A percentile compares a stretch with the other conserved stretches of the same genome.
These are phyloP conservation scores for Diglossa brunneiventris DNA, from an alignment of 2,113 vertebrate genomes.

Conservation along the genomic window DNA sequence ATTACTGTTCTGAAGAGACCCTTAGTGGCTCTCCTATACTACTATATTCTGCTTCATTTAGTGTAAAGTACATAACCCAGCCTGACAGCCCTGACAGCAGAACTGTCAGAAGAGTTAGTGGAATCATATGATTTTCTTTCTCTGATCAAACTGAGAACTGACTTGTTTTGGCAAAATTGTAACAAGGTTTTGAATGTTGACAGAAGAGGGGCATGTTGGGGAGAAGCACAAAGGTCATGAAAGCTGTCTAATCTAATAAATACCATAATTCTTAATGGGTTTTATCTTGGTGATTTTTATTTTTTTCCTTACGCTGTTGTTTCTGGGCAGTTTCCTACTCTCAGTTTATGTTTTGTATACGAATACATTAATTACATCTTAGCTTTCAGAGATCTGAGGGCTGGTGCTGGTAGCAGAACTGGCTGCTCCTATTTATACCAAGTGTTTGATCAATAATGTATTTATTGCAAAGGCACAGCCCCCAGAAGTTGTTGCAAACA, in stretches of 20 bases:
- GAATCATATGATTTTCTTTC: conserved; percentile 1
- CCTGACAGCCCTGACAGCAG: conserved; percentile 36
- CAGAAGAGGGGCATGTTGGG: neutral
- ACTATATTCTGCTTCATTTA: conserved; percentile 23
- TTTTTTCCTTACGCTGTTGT: neutral
- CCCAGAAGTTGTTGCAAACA: neutral
- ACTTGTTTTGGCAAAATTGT: conserved; percentile 37
- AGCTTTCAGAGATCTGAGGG: conserved; percentile 35
- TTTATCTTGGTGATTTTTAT: neutral
- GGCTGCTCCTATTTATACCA: conserved; percentile 32
- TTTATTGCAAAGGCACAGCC: neutral
- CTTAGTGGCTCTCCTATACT: neutral
- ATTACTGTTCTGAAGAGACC: neutral
- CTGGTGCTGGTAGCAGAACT: neutral
- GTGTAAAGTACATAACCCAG: neutral
- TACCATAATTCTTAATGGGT: neutral
- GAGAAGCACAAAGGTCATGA: neutral
- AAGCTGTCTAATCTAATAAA: neutral
- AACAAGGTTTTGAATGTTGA: conserved; percentile 6
- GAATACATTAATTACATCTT: neutral
- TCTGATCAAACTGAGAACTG: conserved; percentile 22
- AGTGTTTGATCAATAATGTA: conserved; percentile 61
- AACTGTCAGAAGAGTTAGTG: conserved; percentile 34
- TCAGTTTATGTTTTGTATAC: neutral
- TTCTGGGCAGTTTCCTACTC: neutral